Base-by-base conservation (phyloP, 2,888 invertebrate genomes). In the Brassicogethes aeneus region DNA sequence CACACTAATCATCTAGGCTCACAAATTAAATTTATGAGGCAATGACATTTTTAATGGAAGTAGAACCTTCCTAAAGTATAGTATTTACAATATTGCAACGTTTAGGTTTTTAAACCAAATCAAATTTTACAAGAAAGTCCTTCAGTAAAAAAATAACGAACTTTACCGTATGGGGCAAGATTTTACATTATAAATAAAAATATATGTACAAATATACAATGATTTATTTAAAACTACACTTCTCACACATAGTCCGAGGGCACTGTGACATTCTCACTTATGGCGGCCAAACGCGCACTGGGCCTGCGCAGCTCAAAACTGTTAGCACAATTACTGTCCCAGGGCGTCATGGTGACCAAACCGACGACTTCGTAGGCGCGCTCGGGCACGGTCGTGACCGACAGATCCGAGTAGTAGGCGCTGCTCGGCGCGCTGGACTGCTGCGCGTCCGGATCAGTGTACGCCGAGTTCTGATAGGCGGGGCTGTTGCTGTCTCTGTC, bases 341-440 rank as follows among this genome's bases (percentile, higher is more conserved):
- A 73, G 43, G 67, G 64, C 3, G 72, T 71, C 63, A 72, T 65
- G 35, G 73, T 70, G 34, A 70, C 69, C 34, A 74, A 61, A 12
- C 76, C 77, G 10, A 79, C 77, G 14, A 77, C 72, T 62, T 79
- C 78, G 55, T 79, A 79, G 32, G 76, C 75, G 42, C 77, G 61
- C 51, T 77, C 77, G 2, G 64, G 61, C 15, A 71, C 69, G 44
- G 73, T 70, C 5, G 72, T 73, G 13, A 74, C 71, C 12, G 77
- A 78, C 40, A 83, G 68, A 64, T 83, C 82, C 42, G 81, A 81
- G 62, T 83, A 83, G 62, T 83, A 83, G 16, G 82, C 82, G 65
- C 82, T 82, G 59, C 81, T 82, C n/a, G 81, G 81, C 5, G 81
- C 80, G 44, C 76, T 77, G 16, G 76, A 75, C 34, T 70, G 68